These are phyloP conservation scores for Chironomus tentans DNA, from an alignment of 2,888 invertebrate species.

Conservation along the genomic window DNA sequence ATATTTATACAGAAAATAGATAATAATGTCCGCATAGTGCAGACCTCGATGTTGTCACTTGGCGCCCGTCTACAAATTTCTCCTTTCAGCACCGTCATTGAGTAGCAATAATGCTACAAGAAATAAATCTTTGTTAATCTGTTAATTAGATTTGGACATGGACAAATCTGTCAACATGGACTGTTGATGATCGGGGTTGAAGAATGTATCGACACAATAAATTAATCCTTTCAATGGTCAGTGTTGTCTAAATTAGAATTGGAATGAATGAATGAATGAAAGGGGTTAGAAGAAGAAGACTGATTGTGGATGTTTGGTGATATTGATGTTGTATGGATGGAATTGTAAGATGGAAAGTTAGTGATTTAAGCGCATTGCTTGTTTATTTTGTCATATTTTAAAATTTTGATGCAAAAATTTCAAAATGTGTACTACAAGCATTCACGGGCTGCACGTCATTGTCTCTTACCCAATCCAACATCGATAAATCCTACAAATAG, in stretches of 20 bases:
- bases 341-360: background rate
- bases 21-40: background rate
- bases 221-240: slow-evolving; percentile 2
- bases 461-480: too few relatives aligned
- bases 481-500: too few relatives aligned
- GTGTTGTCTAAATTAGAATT: background rate
- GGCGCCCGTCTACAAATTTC: background rate
- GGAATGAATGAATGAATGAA: background rate
- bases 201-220: background rate
- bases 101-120: background rate
- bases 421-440: too few relatives aligned
- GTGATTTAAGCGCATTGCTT: too few relatives aligned
- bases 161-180: background rate
- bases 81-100: background rate
- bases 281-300: background rate
- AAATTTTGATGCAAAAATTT: too few relatives aligned
- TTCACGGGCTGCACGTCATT: too few relatives aligned
- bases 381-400: too few relatives aligned
- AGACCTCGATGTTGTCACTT: background rate
- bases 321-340: too few relatives aligned
- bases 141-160: background rate
- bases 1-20: background rate
- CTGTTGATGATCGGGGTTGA: too few relatives aligned
- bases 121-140: background rate
- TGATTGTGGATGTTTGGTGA: too few relatives aligned